Evolutionary conservation across 1,140 invertebrate species (phyloP), one percentile per base, ranked within the genome.

Genomic region (Macrocentrus cingulum): DNA sequence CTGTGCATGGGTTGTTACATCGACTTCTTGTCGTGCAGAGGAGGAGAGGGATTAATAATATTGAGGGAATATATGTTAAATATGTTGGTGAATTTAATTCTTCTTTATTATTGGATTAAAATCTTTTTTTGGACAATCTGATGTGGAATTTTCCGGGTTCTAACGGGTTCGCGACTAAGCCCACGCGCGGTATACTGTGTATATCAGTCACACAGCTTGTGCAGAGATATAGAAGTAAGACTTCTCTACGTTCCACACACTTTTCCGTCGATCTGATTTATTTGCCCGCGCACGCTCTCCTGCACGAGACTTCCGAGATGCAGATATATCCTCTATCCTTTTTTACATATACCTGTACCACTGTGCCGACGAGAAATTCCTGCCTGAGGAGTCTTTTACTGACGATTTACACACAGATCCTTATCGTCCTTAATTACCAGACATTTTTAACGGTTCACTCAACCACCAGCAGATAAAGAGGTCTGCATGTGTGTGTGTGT

Each of bases 371-470:
- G 34, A 37, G 11, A 4, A 16, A 16, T n/a, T 41, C 11, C 34
- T 44, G 23, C 18, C 45, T 44, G 39, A 41, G 44, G 54, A 20
- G 19, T 58, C 34, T 37, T 36, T 41, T 36, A 44, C 42, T 39
- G 37, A 60, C 69, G 62, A 68, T 70, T 71, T 69, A 71, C 66
- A 54, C 59, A 37, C 59, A 54, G 69, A 71, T 71, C 64, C 61
- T 66, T 71, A 71, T 71, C 68, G 63, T 37, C 62, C 67, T 71
- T 71, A 71, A 71, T 71, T 71, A 71, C 69, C 64, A 53, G 52
- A 64, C 62, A 65, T 70, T 69, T 70, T 71, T 71, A 69, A 66
- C 61, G 52, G 61, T 63, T 57, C 20, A 58, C 56, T 50, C 44
- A 44, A 36, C 18, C 36, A 34, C 25, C 32, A 54, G 19, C 37